Evolutionary conservation across 2,888 invertebrate genomes (phyloP).

Genomic region (Drosophila trichaetosa): DNA sequence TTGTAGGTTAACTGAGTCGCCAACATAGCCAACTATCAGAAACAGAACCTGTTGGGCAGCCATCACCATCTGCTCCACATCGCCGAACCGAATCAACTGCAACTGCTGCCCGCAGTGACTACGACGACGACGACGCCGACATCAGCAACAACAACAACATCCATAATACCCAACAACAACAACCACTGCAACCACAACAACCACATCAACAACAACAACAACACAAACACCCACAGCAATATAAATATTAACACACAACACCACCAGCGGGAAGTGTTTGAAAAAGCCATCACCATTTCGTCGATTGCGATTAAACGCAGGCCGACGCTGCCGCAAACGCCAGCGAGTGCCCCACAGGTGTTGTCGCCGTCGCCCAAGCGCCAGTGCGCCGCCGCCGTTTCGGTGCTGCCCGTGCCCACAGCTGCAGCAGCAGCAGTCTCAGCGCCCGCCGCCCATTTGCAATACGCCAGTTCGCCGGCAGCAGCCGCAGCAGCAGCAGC

Average conservation of each 20-base stretch:
- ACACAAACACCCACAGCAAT: conserved; percentile 30
- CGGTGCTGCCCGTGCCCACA: conserved; percentile 82
- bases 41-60: conserved; percentile 75
- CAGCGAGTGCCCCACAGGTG: conserved; percentile 86
- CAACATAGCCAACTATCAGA: conserved; percentile 81
- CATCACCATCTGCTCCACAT: conserved; percentile 80
- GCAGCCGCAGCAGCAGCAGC: conserved; percentile 77
- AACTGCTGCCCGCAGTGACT: conserved; percentile 75
- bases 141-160: conserved; percentile 27
- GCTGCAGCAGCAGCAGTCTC: conserved; percentile 80
- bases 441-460: conserved; percentile 74
- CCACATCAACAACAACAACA: conserved; percentile 27
- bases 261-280: conserved; percentile 83
- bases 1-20: conserved; percentile 70
- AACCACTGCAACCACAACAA: conserved; percentile 36
- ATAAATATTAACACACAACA: conserved; percentile 31
- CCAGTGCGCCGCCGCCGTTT: conserved; percentile 85
- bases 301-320: conserved; percentile 86
- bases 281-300: conserved; percentile 86
- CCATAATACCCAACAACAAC: conserved; percentile 28
- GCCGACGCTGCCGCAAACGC: conserved; percentile 86
- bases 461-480: conserved; percentile 84
- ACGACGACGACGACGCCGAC: conserved; percentile 56
- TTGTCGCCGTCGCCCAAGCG: conserved; percentile 86
- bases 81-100: conserved; percentile 73